Conservation (phyloP, 2,888 invertebrate genomes). For the Nematopogon swammerdamellus region DNA sequence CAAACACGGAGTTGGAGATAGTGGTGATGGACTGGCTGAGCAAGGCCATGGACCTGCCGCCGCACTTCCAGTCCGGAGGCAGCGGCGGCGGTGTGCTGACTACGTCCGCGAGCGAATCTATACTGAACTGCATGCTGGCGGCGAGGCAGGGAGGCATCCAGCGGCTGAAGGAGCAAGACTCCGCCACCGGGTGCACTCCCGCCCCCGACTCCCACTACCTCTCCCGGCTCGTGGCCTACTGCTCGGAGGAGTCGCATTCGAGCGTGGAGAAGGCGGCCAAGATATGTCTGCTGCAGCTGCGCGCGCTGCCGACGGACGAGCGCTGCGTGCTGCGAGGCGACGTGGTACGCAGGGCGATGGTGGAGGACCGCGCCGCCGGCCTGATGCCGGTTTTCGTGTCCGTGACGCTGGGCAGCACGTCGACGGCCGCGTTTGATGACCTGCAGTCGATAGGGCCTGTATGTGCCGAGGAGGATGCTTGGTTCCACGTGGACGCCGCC, state of each 20-base stretch:
- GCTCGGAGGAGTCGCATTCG: slow-evolving; percentile 71
- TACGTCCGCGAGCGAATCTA: slow-evolving; percentile 81
- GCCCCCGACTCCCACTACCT: slow-evolving; percentile 67
- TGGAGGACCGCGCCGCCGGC: slow-evolving; percentile 71
- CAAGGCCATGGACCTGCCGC: slow-evolving; percentile 70
- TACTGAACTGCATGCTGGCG: slow-evolving; percentile 73
- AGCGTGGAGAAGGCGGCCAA: slow-evolving; percentile 78
- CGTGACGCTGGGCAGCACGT: slow-evolving; percentile 80
- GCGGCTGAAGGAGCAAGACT: slow-evolving; percentile 46
- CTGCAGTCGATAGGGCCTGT: slow-evolving; percentile 75
- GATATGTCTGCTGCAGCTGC: slow-evolving; percentile 68
- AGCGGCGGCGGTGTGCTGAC: slow-evolving; percentile 79
- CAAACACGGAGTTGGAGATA: slow-evolving; percentile 81
- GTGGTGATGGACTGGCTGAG: slow-evolving; percentile 83
- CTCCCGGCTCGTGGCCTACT: slow-evolving; percentile 74
- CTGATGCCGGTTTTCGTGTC: slow-evolving; percentile 81
- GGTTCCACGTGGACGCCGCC: slow-evolving; percentile 87
- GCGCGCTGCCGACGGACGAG: slow-evolving; percentile 69
- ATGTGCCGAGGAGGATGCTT: slow-evolving; percentile 60
- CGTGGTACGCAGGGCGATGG: slow-evolving; percentile 59
- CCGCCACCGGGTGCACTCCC: slow-evolving; percentile 33
- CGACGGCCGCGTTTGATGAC: slow-evolving; percentile 80
- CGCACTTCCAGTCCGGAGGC: slow-evolving; percentile 52
- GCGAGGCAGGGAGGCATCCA: slow-evolving; percentile 71
- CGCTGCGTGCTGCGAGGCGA: slow-evolving; percentile 60